Percentiles rank a stretch among this genome's conserved stretches.
Conservation (phyloP, 2,888 invertebrate species). For the Eupithecia vulgata region DNA sequence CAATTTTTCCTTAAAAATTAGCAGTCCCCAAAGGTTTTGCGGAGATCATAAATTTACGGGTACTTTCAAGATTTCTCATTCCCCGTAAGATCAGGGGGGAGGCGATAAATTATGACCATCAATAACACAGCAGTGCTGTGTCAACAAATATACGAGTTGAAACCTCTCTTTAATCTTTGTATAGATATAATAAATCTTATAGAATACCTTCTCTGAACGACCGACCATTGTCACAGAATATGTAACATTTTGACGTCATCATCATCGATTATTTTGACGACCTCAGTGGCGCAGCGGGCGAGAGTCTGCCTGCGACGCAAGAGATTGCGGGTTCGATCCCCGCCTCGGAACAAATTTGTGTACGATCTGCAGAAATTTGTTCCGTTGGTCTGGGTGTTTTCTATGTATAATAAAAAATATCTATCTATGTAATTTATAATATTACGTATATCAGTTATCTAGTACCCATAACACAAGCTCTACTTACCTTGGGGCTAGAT, state of each 20-base stretch:
- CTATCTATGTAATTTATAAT: no score
- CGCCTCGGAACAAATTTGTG: no score
- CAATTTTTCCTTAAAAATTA: constrained; percentile 68
- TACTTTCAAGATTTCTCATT: constrained; percentile 74
- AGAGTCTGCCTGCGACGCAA: no score
- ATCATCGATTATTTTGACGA: no score
- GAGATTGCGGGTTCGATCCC: no score
- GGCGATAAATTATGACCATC: constrained; percentile 79
- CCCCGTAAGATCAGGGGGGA: constrained; percentile 70
- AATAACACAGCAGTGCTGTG: constrained; percentile 75
- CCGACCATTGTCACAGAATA: neutral
- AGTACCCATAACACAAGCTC: no score
- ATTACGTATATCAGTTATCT: no score
- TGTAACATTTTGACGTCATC: neutral
- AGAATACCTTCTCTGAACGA: neutral
- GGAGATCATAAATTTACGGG: constrained; percentile 74
- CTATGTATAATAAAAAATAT: no score
- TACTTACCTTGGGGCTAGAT: no score
- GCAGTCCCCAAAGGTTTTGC: constrained; percentile 72
- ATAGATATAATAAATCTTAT: constrained; percentile 5
- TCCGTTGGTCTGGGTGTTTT: no score
- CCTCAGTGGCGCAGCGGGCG: no score
- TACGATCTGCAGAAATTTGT: no score
- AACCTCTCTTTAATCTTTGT: constrained; percentile 2
- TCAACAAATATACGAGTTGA: constrained; percentile 62